Base-by-base conservation (phyloP, 2,888 invertebrate species). In the Tenthredo notha region DNA sequence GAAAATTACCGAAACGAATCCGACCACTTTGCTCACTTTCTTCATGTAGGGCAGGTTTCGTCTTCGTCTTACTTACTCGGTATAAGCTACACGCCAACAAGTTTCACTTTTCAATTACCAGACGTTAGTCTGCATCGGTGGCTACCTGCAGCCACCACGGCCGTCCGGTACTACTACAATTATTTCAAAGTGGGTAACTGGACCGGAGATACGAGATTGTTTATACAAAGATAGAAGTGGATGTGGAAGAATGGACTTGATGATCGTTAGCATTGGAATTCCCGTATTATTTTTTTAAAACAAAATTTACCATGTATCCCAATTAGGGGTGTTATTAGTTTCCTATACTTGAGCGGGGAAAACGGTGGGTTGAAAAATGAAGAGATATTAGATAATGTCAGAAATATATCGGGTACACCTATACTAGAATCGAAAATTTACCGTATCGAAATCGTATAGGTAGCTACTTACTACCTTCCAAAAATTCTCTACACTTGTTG, bases 91-190 rank as follows among this genome's bases (percentile, higher is more conserved):
- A 21, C 67, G 67, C 25, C 47, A 15, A 67, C 67, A 47, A 70
- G 83, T 83, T 83, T 83, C 83, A 83, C 83, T 83, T 83, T 83
- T 83, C 83, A 83, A 80, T 80, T 80, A 80, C 80, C 40, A 61
- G 61, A 80, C 80, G 80, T 80, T 61, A 80, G 61, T 80, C 58
- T 80, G 80, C 58, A 80, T 80, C 80, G 40, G 61, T 15, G 25
- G 47, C 5, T 77, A 77, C 33, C 29, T 18, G 6, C 1, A 7
- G n/a, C 47, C 47, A n/a, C 15, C 47, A 25, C 40, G 21, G 12
- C 37, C 72, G 72, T 40, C n/a, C n/a, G 40, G 10, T 10, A 54
- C 50, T 3, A 29, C 58, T 80, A 80, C 61, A 80, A 80, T 80
- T 80, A 80, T 61, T 80, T 61, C 61, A 80, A 80, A 80, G 37